phyloP scores from a whole-genome alignment of 2,797 vertebrate species.

The Pseudotriccus pelzelni region DNA sequence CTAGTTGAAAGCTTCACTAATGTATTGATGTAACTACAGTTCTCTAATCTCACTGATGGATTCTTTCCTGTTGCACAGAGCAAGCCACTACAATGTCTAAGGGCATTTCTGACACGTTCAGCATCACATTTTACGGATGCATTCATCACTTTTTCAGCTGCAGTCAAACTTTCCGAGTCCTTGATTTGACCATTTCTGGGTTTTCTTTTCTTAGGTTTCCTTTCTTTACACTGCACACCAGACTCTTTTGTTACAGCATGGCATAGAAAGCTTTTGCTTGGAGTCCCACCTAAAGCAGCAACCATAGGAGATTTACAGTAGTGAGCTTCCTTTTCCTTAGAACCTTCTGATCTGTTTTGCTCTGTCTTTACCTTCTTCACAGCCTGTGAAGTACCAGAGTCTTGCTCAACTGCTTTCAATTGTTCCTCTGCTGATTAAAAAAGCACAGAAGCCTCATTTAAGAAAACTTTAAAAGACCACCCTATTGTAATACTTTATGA shows the following conservation, averaged over 20 bases:
- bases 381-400: not conserved
- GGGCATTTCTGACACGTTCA: conserved; percentile 1
- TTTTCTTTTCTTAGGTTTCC: conserved; percentile 14
- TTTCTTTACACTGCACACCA: conserved; percentile 5
- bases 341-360: not conserved
- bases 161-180: conserved; percentile 20
- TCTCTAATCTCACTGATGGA: conserved; percentile 56
- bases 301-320: conserved; percentile 12
- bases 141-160: conserved; percentile 33
- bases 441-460: not conserved
- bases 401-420: conserved; percentile 25
- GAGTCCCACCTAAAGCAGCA: conserved; percentile 24
- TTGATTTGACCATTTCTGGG: not conserved
- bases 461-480: not conserved
- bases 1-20: conserved; percentile 51
- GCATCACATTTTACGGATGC: not conserved
- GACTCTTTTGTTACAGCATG: conserved; percentile 13
- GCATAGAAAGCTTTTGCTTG: conserved; percentile 1
- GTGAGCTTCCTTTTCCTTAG: conserved; percentile 18
- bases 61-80: conserved; percentile 45
- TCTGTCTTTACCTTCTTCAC: conserved; percentile 45
- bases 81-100: not conserved
- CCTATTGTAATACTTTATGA: not conserved
- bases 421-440: conserved; percentile 59
- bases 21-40: conserved; percentile 49